Evolutionary conservation across 2,113 vertebrate genomes (phyloP), one percentile per base, ranked within the genome.

Genomic region (Tylochromis polylepis): DNA sequence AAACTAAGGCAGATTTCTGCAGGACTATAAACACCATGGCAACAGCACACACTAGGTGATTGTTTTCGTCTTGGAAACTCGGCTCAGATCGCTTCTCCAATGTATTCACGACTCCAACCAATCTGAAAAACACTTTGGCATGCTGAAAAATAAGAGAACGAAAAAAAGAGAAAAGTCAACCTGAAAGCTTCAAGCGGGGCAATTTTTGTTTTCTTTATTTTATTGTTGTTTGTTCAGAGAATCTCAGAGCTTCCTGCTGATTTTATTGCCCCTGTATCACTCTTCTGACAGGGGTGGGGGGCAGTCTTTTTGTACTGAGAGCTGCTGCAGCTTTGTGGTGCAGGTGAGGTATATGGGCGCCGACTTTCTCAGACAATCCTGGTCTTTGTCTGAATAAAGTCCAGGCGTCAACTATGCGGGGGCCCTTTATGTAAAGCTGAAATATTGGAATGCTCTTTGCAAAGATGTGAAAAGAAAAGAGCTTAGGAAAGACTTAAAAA

Each of bases 401-500:
- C 77, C 57, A 59, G 85, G 59, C 85, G 36, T 75, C 14, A 20
- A 36, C 88, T 90, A 93, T 82, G 89, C 79, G 81, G 86, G 46
- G 80, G 90, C 59, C 59, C 87, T 81, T 95, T 95, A 94, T 95
- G 93, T 93, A 87, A 27, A 49, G 84, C 82, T 94, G 91, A 95
- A 94, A 95, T 94, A 95, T 94, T 84, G 92, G 91, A 90, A 87
- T 62, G 85, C 81, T 93, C 88, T 92, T 92, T 93, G 82, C 92
- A 77, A 83, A 75, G 84, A 49, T 62, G 82, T 82, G 80, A 87
- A 87, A 88, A 29, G 88, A 82, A 92, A 87, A 90, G 91, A 84
- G 89, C 85, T 91, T 83, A 57, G 72, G 79, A 80, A 78, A 81
- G 43, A 86, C 84, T 83, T 36, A 36, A 77, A 84, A 67, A 88